Evolutionary conservation across 2,113 vertebrate species (phyloP).

Genomic region (Cryptomyrus ogoouensis): DNA sequence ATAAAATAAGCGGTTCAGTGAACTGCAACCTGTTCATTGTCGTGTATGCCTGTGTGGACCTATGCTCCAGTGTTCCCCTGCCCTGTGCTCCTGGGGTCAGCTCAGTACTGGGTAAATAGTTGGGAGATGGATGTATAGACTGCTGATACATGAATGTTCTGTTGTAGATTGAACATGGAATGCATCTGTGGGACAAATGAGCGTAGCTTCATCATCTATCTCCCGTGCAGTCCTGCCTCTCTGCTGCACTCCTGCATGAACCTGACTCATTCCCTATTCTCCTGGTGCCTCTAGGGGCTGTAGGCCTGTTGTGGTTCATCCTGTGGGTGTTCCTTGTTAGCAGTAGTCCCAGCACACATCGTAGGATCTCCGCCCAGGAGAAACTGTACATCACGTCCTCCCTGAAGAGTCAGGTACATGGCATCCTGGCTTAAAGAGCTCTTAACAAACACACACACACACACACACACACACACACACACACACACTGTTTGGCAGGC

Average conservation of each 20-base stretch:
- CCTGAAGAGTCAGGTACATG: constrained; percentile 79
- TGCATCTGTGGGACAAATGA: not conserved
- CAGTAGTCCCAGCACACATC: constrained; percentile 77
- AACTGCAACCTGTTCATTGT: not conserved
- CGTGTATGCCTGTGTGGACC: not conserved
- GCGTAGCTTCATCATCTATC: not conserved
- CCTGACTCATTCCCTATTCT: not conserved
- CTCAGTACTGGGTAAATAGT: not conserved
- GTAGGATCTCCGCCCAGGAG: constrained; percentile 73
- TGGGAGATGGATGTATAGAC: not conserved
- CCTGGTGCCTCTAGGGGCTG: constrained; percentile 57
- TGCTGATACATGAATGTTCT: not conserved
- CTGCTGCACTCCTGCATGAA: not conserved
- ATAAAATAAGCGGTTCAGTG: not conserved
- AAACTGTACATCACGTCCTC: constrained; percentile 77
- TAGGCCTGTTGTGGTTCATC: constrained; percentile 85
- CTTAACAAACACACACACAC: not conserved
- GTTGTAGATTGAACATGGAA: not conserved
- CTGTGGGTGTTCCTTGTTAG: constrained; percentile 77
- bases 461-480: not conserved
- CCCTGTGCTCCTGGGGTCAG: not conserved
- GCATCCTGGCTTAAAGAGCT: not conserved
- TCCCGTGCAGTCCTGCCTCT: not conserved
- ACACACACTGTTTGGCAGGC: constrained; percentile 45
- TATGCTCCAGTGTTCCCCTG: not conserved